A percentile compares a stretch with the other conserved stretches of the same genome.
These are phyloP conservation scores for Spilosoma lubricipeda DNA, from an alignment of 2,888 invertebrate species.

Conservation along the genomic window DNA sequence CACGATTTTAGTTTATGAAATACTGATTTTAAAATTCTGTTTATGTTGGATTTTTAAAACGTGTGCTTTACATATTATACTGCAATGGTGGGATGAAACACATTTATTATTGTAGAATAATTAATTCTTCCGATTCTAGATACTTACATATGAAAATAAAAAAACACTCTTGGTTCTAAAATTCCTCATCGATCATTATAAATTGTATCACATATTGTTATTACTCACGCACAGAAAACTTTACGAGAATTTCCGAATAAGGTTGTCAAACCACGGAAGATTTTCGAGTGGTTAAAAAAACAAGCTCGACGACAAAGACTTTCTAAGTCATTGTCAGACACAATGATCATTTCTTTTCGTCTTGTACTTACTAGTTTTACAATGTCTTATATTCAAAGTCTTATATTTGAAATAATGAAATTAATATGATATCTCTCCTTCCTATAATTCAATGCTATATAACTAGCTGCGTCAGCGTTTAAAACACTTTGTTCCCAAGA, in stretches of 20 bases:
- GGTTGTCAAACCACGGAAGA: neutral
- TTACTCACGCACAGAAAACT: neutral
- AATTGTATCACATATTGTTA: neutral
- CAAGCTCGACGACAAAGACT: neutral
- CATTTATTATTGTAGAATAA: no score
- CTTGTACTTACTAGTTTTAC: neutral
- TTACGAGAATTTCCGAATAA: neutral
- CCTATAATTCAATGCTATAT: no score
- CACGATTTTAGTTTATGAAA: conserved; percentile 15
- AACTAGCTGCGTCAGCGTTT: no score
- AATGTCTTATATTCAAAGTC: neutral
- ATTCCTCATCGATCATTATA: neutral
- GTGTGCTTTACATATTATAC: neutral
- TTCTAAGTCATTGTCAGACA: neutral
- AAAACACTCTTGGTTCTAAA: neutral
- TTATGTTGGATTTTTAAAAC: conserved; percentile 1
- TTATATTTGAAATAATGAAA: no score
- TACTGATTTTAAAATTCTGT: conserved; percentile 21
- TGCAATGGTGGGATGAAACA: no score
- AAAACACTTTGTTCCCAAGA: no score
- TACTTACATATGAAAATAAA: neutral
- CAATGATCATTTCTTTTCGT: neutral
- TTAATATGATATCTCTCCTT: no score
- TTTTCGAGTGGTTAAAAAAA: neutral
- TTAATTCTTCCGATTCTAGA: neutral